Evolutionary conservation across 2,888 invertebrate genomes (phyloP), one percentile per base, ranked within the genome.

Genomic region (Cataglyphis cursor): DNA sequence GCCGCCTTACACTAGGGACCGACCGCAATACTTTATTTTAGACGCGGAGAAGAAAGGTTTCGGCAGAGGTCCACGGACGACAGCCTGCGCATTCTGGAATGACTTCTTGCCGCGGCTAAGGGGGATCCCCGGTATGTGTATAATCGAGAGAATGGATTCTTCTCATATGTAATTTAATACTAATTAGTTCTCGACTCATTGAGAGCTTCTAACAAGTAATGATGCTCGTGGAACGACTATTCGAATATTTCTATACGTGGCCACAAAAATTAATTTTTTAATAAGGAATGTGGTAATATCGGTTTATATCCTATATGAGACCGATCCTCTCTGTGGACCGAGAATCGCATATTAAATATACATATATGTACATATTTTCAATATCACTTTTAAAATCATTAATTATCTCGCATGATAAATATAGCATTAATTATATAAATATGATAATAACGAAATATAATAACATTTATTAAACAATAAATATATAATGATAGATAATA

Each of bases 11-110:
- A 97, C 97, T 65, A 97, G 97, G 92, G 96, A 97, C 83, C 97
- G 97, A 90, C 98, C 98, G 24, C 97, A 97, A 94, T 99, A 98
- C 95, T 98, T 97, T 95, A 97, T 98, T 91, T 98, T 98, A 95
- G 97, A 98, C 87, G 98, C 98, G 0, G 97, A 98, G 90, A 97
- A 97, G 59, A 96, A 96, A 83, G 97, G 97, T 86, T 95, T 96
- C 86, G 96, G 96, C 64, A 95, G 96, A 95, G 97, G 98, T 83
- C 97, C 98, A 15, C 95, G 99, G 93, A 97, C 98, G 91, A 96
- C 97, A 70, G 97, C 98, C 68, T 99, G 99, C 95, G 98, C 98
- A 78, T 99, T 99, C 95, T 99, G 99, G 99, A 98, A 98, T 93
- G 97, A 98, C 92, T 99, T 99, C 95, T 96, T 99, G 94, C 99